Percentiles rank a stretch among this genome's conserved stretches.
Evolutionary conservation across 2,113 vertebrate species (phyloP).

Genomic region (Oryzias celebensis): DNA sequence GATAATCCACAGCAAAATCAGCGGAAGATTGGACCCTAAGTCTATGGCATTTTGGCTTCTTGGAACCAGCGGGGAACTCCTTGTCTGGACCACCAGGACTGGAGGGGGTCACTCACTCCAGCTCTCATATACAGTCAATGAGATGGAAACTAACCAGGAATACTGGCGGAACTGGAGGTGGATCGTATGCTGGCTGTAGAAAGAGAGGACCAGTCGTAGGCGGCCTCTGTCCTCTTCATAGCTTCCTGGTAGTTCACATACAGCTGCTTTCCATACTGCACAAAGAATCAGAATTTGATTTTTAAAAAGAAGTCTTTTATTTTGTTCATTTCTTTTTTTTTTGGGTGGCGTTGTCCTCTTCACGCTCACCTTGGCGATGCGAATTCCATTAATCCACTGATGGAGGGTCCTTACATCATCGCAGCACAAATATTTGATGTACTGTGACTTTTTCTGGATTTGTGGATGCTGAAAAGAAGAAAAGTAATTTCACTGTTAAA

Average conservation of each 20-base stretch:
- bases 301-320: not conserved
- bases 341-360: not conserved
- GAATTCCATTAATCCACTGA: slow-evolving; percentile 96
- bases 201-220: slow-evolving; percentile 95
- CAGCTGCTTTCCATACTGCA: slow-evolving; percentile 92
- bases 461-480: slow-evolving; percentile 86
- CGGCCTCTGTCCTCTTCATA: slow-evolving; percentile 91
- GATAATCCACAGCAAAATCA: too few relatives aligned
- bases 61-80: too few relatives aligned
- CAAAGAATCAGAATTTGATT: not conserved
- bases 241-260: slow-evolving; percentile 97
- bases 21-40: too few relatives aligned
- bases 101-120: too few relatives aligned
- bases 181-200: slow-evolving; percentile 96
- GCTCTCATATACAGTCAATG: too few relatives aligned
- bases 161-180: slow-evolving; percentile 92
- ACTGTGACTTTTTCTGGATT: slow-evolving; percentile 99
- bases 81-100: too few relatives aligned
- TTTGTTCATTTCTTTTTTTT: not conserved
- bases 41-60: too few relatives aligned
- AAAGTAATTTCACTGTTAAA: not conserved
- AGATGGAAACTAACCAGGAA: slow-evolving; percentile 81
- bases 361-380: slow-evolving; percentile 89
- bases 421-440: slow-evolving; percentile 97
- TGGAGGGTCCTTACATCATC: slow-evolving; percentile 95